Conservation (phyloP, 2,888 invertebrate genomes). For the Hedychridium roseum region DNA sequence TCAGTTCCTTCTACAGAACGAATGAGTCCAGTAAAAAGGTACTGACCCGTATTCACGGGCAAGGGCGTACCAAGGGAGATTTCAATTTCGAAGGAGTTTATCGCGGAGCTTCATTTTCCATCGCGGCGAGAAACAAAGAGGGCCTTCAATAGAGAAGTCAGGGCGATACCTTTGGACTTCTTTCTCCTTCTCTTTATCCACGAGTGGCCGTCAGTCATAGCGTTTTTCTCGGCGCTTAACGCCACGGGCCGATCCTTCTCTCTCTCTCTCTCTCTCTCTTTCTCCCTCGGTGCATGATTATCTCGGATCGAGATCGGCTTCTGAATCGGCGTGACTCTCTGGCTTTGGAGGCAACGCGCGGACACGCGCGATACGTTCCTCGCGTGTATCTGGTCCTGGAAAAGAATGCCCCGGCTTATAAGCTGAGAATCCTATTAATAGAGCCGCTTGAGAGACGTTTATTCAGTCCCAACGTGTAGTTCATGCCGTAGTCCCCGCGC, state of each 20-base stretch:
- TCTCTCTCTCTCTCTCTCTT: no score
- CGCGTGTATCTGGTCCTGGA: conserved; percentile 32
- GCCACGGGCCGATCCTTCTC: conserved; percentile 30
- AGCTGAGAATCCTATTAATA: conserved; percentile 48
- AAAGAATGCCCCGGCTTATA: conserved; percentile 39
- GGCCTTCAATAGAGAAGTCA: no score
- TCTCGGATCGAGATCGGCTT: conserved; percentile 39
- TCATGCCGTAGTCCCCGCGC: conserved; percentile 22
- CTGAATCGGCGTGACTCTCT: conserved; percentile 32
- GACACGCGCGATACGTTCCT: conserved; percentile 22
- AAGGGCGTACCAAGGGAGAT: no score
- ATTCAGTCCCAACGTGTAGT: conserved; percentile 32
- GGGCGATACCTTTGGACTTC: no score
- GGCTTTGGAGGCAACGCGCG: conserved; percentile 23
- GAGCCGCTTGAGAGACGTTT: conserved; percentile 42
- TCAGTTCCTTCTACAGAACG: no score
- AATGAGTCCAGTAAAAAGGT: no score
- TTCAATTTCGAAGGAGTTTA: no score
- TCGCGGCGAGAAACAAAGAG: no score
- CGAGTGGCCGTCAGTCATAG: conserved; percentile 11
- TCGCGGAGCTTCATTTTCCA: no score
- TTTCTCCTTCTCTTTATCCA: no score
- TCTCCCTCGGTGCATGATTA: no score
- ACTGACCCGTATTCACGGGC: no score
- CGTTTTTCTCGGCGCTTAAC: conserved; percentile 16